These are phyloP conservation scores for Heliangelus exortis DNA, from an alignment of 2,797 vertebrate genomes.

Conservation along the genomic window DNA sequence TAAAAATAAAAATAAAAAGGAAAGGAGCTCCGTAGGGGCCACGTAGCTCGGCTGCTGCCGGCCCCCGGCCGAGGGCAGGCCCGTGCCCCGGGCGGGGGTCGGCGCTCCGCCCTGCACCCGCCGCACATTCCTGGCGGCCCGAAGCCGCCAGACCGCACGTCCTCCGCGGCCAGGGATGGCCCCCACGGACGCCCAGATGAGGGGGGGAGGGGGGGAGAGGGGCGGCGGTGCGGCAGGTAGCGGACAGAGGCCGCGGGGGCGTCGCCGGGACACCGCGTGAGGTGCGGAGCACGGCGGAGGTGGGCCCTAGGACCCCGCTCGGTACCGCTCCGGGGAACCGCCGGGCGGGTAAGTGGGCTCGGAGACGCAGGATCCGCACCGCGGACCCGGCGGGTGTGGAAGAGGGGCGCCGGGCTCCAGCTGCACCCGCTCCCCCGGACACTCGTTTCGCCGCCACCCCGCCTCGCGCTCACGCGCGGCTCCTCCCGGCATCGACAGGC, in stretches of 20 bases:
- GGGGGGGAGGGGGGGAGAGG: not conserved
- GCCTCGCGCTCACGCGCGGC: not conserved
- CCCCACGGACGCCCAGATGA: no score
- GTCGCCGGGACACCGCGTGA: not conserved
- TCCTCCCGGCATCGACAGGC: not conserved
- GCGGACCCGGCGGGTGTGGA: not conserved
- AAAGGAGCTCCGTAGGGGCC: not conserved
- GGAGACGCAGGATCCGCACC: no score
- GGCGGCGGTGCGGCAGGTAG: not conserved
- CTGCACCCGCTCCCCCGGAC: no score
- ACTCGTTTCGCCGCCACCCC: not conserved
- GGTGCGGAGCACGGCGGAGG: not conserved
- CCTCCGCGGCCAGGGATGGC: not conserved
- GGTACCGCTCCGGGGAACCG: no score
- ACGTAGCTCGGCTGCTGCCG: not conserved
- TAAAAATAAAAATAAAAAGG: no score
- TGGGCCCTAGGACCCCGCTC: not conserved
- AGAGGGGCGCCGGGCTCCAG: no score
- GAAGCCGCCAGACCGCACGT: not conserved
- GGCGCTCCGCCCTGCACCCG: not conserved
- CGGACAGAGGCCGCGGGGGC: not conserved
- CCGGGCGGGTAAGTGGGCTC: no score
- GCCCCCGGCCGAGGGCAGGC: not conserved
- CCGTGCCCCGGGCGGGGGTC: not conserved
- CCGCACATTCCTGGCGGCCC: not conserved